Evolutionary conservation across 2,888 invertebrate genomes (phyloP).

Genomic region (Philopedon plagiatum): DNA sequence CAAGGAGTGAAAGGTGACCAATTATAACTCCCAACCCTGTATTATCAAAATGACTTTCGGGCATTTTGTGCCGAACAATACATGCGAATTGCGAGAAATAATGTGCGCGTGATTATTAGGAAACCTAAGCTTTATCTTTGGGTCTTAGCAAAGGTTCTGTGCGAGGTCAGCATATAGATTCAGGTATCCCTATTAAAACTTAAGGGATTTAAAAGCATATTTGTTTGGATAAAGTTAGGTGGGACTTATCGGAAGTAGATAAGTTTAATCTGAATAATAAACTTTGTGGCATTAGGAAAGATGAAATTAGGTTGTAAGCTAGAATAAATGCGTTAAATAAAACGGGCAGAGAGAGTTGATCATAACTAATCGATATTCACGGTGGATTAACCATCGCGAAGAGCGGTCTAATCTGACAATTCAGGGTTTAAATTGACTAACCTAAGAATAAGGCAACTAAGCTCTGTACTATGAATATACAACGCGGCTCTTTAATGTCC

Average conservation of each 20-base stretch:
- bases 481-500: no score
- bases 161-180: constrained; percentile 41
- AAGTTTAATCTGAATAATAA: constrained; percentile 26
- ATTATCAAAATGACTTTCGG: background rate
- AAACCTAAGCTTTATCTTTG: constrained; percentile 38
- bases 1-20: background rate
- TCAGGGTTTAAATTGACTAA: no score
- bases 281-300: background rate
- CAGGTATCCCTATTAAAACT: constrained; percentile 40
- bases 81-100: constrained; percentile 18
- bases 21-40: background rate
- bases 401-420: no score
- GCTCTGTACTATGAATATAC: no score
- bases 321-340: no score
- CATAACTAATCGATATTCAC: no score
- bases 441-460: no score
- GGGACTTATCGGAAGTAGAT: constrained; percentile 24
- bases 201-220: constrained; percentile 36
- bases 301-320: constrained; percentile 9
- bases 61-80: constrained; percentile 1
- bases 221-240: constrained; percentile 31
- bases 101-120: constrained; percentile 24
- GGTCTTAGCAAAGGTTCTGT: constrained; percentile 38
- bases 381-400: no score
- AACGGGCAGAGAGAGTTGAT: no score